Percentiles rank a stretch among this genome's conserved stretches.
These are phyloP conservation scores for Holacanthella duospinosa DNA, from an alignment of 2,888 invertebrate genomes.

Conservation along the genomic window DNA sequence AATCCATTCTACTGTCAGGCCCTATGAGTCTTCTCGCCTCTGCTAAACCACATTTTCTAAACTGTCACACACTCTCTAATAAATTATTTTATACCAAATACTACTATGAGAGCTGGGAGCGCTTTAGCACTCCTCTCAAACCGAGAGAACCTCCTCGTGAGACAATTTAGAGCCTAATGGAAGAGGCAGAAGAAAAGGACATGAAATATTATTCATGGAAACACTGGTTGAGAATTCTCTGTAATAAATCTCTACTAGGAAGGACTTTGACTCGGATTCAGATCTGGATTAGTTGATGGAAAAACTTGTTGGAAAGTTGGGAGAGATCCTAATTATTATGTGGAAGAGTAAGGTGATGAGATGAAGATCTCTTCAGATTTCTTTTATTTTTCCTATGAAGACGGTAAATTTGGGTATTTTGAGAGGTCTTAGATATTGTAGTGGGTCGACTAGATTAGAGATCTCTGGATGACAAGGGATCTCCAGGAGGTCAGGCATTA, in stretches of 20 bases:
- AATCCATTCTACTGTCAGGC: constrained; percentile 8
- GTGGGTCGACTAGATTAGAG: neutral
- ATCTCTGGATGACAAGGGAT: constrained; percentile 22
- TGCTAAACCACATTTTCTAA: constrained; percentile 9
- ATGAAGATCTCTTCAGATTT: neutral
- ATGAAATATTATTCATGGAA: constrained; percentile 6
- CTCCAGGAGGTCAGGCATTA: constrained; percentile 25
- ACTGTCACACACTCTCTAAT: constrained; percentile 7
- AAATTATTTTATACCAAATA: neutral
- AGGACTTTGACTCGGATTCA: neutral
- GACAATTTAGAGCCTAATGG: neutral
- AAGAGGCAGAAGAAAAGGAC: constrained; percentile 6
- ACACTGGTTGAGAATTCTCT: neutral
- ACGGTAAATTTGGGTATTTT: neutral
- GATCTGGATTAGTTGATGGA: neutral
- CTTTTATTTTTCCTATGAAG: neutral
- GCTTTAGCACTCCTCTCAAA: neutral
- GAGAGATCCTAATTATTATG: neutral
- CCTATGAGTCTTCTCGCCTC: constrained; percentile 6
- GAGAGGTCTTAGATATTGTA: too few species aligned
- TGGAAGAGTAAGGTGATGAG: constrained; percentile 2
- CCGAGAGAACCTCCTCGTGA: neutral
- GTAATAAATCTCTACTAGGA: constrained; percentile 3
- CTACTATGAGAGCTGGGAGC: neutral
- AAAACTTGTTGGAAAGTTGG: neutral